These are phyloP conservation scores for Papilio elwesi DNA, from an alignment of 2,888 invertebrate species.

Conservation along the genomic window DNA sequence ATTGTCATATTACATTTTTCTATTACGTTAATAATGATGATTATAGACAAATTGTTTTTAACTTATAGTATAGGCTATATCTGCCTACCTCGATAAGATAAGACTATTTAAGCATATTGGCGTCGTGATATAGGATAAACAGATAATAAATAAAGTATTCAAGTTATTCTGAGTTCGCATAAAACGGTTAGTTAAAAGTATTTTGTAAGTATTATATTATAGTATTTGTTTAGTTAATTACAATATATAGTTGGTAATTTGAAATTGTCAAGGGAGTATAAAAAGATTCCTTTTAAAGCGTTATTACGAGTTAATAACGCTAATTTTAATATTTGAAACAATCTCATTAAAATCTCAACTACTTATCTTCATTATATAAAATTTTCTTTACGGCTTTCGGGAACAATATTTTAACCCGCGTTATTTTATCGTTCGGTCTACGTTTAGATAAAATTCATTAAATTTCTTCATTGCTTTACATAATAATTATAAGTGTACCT, in stretches of 20 bases:
- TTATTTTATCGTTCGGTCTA: constrained; percentile 67
- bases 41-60: neutral
- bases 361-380: constrained; percentile 70
- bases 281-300: constrained; percentile 8
- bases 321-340: constrained; percentile 57
- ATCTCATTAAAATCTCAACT: constrained; percentile 64
- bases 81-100: too few relatives aligned
- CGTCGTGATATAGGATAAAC: too few relatives aligned
- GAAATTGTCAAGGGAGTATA: neutral
- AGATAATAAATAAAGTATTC: too few relatives aligned
- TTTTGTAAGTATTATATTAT: too few relatives aligned
- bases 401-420: constrained; percentile 72
- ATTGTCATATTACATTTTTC: too few relatives aligned
- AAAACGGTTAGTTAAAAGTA: too few relatives aligned
- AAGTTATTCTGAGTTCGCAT: too few relatives aligned
- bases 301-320: constrained; percentile 39
- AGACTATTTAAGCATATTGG: too few relatives aligned
- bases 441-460: constrained; percentile 67
- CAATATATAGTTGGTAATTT: neutral
- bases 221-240: too few relatives aligned
- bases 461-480: constrained; percentile 48
- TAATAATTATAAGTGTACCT: constrained; percentile 9
- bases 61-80: too few relatives aligned
- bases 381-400: constrained; percentile 78
- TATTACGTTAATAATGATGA: neutral